Evolutionary conservation across 2,888 invertebrate species (phyloP), one percentile per base, ranked within the genome.

Genomic region (Liposcelis brunnea): DNA sequence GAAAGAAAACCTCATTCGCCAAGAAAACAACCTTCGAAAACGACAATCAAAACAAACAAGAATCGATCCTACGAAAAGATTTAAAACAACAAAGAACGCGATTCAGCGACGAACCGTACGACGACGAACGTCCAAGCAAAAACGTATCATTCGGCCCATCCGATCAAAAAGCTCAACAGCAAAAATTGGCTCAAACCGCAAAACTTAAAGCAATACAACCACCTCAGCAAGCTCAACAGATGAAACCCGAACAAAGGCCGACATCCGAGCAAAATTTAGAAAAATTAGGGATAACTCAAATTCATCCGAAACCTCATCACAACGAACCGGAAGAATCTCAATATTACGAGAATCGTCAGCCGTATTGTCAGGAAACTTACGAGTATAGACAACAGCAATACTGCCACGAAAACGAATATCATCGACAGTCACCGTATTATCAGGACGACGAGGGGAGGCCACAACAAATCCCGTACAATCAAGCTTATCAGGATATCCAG

Each of bases 1-100:
- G 53, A 36, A 51, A 48, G 49, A 53, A 53, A 48, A 51, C 51
- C 2, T 48, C 50, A 10, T 51, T 52, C 45, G 49, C 50, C 11
- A 49, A 47, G 18, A 49, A 49, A 31, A 44, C 40, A 12, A 40
- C 40, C 15, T 40, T 40, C 19, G 40, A 40, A 19, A 21, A 40
- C 19, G 40, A 40, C 21, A 26, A 26, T 26, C 26, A 26, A 26
- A 21, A 16, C 19, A 40, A 40, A 19, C 40, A 40, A 19, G 40
- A 40, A 19, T 40, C 40, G 4, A 40, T 40, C 3, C 19, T 40
- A 19, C 7, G 40, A 18, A 40, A 40, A 19, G 40, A 40, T 6
- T 12, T 45, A 47, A 21, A 12, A 42, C 16, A 37, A 46, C 35
- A 49, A 49, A 40, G 35, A 45, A n/a, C 45, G 47, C 18, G 45